Percentiles rank a stretch among this genome's conserved stretches.
phyloP scores from a whole-genome alignment of 2,113 vertebrate species.

The Melanocharis versteri region DNA sequence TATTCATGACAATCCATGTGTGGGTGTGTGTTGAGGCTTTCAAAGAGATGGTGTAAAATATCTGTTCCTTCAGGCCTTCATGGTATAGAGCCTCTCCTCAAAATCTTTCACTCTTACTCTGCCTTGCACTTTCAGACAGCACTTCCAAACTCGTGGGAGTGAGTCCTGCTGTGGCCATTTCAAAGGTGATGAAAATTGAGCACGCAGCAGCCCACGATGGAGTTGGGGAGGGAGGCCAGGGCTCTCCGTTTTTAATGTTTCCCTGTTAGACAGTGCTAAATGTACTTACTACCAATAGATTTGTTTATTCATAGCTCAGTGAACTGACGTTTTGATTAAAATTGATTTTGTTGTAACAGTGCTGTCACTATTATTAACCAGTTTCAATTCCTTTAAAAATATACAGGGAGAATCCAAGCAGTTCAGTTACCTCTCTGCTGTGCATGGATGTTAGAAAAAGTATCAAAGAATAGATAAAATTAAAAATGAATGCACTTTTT shows the following conservation, averaged over 20 bases:
- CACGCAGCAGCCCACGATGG: accelerated
- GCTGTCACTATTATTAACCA: slow-evolving; percentile 1
- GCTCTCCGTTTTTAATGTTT: background rate
- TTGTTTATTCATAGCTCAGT: background rate
- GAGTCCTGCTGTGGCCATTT: background rate
- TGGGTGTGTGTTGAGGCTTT: background rate
- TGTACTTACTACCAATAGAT: background rate
- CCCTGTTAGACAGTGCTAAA: background rate
- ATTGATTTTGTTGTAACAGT: background rate
- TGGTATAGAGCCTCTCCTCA: background rate
- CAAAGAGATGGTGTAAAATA: background rate
- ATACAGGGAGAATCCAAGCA: background rate
- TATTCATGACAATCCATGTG: background rate
- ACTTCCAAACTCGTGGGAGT: background rate
- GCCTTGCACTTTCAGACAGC: background rate
- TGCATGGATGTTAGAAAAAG: background rate
- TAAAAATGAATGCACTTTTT: background rate
- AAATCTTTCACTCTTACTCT: background rate
- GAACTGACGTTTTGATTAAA: background rate
- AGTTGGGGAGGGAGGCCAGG: background rate
- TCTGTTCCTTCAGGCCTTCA: background rate
- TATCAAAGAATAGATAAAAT: background rate
- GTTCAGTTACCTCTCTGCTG: background rate
- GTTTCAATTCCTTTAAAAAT: slow-evolving; percentile 18
- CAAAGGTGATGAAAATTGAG: background rate